phyloP scores from a whole-genome alignment of 2,888 invertebrate species.

The Orthosia gothica region DNA sequence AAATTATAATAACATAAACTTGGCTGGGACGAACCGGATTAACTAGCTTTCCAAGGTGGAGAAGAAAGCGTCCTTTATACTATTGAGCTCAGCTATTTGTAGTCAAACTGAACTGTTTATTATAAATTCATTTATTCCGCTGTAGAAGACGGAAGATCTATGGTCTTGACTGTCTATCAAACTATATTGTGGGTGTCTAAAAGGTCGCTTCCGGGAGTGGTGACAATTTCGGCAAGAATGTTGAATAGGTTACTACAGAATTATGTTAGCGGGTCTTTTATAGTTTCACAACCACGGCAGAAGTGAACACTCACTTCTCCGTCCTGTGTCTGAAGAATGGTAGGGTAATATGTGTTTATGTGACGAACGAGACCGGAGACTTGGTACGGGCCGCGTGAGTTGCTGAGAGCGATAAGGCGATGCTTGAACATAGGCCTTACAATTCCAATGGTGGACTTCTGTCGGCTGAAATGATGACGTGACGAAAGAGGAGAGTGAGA shows the following conservation, averaged over 20 bases:
- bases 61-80: conserved; percentile 59
- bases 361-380: neutral
- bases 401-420: neutral
- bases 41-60: conserved; percentile 62
- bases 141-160: neutral
- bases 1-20: conserved; percentile 48
- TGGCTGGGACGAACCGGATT: conserved; percentile 49
- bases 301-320: too few species aligned
- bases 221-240: too few species aligned
- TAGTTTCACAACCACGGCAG: neutral
- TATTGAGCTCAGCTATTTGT: conserved; percentile 31
- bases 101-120: conserved; percentile 11
- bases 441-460: neutral
- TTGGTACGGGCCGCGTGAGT: rapidly evolving
- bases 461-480: neutral
- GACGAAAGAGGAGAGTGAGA: too few species aligned
- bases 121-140: neutral
- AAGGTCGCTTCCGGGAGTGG: neutral
- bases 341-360: neutral
- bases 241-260: too few species aligned
- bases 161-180: neutral
- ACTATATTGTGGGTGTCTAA: neutral
- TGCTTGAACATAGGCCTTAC: neutral
- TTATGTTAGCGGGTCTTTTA: neutral
- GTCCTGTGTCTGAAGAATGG: neutral